Evolutionary conservation across 2,113 vertebrate species (phyloP), one percentile per base, ranked within the genome.

Genomic region (Muntiacus reevesi): DNA sequence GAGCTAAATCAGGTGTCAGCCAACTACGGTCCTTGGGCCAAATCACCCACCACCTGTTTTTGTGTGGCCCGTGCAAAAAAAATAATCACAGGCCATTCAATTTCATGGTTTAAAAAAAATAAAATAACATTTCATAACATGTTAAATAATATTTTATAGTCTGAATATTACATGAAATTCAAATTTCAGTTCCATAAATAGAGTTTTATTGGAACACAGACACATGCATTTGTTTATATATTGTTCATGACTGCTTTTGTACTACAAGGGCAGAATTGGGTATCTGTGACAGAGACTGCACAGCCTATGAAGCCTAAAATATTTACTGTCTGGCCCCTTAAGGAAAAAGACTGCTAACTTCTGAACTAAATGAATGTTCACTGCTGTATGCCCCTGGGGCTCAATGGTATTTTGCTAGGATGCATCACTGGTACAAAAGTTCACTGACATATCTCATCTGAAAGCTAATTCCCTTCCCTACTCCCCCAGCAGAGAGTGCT

Each of bases 81-180:
- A 17, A 36, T 9, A 82, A n/a, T 57, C 83, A 87, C 7, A 93
- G 40, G 30, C 13, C 33, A 33, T 91, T 50, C 25, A 33, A 83
- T 74, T 93, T 60, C 33, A 17, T 60, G 30, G 27, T 50, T 84
- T 3, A 62, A 78, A 82, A 57, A 90, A 90, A 47, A 55, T 47
- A 30, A 76, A 97, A 92, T 54, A 76, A 85, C 45, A 79, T 40
- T 87, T 81, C 2, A 59, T 59, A 90, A 79, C 55, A 45, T 33
- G 47, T 83, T 19, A 95, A 71, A 33, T 60, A 54, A 64, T 50
- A 91, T 50, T 96, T 96, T 15, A 85, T 60, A 86, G 45, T 36
- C 57, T 79, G 54, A 96, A 97, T 93, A 91, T 50, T 79, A 76
- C 50, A 45, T 78, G 59, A 89, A 64, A 87, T 94, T 87, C 52